Percentiles rank a stretch among this genome's conserved stretches.
Conservation (phyloP, 92 coral and sea anemone genomes). For the Paramuricea clavata region DNA sequence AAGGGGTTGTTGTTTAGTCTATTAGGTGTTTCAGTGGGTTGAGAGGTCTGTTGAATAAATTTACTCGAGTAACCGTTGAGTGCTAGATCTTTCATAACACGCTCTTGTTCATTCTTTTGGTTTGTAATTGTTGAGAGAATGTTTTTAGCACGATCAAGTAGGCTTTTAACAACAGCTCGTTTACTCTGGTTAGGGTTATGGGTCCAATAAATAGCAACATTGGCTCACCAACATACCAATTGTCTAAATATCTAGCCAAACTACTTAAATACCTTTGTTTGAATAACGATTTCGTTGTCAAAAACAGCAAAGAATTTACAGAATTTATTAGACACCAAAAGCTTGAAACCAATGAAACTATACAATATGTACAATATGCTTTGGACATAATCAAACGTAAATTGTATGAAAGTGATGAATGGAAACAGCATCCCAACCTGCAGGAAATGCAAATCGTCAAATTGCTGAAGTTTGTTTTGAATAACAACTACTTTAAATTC, state of each 20-base stretch:
- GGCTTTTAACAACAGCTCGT: too few species aligned
- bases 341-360: slow-evolving; percentile 22
- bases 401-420: too few species aligned
- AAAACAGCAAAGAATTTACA: slow-evolving; percentile 43
- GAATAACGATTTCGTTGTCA: slow-evolving; percentile 35
- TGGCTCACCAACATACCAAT: slow-evolving; percentile 33
- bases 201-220: neutral
- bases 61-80: too few species aligned
- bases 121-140: too few species aligned
- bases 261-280: slow-evolving; percentile 14
- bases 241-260: slow-evolving; percentile 42
- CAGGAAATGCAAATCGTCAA: slow-evolving; percentile 36
- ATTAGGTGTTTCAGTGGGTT: too few species aligned
- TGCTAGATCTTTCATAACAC: too few species aligned
- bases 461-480: slow-evolving; percentile 34
- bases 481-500: slow-evolving; percentile 33
- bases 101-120: too few species aligned
- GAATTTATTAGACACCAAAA: slow-evolving; percentile 5
- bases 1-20: too few species aligned
- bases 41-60: too few species aligned
- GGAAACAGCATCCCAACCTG: too few species aligned
- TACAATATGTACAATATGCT: slow-evolving; percentile 36
- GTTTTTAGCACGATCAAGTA: too few species aligned
- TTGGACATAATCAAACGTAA: slow-evolving; percentile 7
- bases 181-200: too few species aligned